These are phyloP conservation scores for Trichoplusia ni DNA, from an alignment of 1,140 invertebrate genomes.

Conservation along the genomic window DNA sequence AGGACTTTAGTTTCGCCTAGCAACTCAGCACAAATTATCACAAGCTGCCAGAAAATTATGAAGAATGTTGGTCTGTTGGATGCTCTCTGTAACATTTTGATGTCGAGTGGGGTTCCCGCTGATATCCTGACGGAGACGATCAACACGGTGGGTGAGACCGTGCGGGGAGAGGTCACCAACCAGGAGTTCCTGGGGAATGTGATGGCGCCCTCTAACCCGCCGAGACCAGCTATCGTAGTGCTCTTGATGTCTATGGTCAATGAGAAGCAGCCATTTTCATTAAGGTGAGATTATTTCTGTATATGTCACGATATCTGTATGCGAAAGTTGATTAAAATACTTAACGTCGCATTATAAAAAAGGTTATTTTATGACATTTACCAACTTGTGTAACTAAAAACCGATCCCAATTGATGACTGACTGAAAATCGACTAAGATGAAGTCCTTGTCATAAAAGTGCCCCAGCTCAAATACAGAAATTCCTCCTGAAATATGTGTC, in stretches of 20 bases:
- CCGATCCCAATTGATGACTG: no score
- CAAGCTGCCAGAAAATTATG: conserved; percentile 95
- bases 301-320: not conserved
- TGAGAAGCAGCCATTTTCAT: conserved; percentile 96
- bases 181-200: conserved; percentile 96
- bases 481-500: no score
- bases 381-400: no score
- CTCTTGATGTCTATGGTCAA: conserved; percentile 99
- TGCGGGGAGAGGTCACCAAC: conserved; percentile 94
- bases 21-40: conserved; percentile 88
- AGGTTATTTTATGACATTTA: no score
- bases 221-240: conserved; percentile 95
- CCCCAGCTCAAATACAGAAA: no score
- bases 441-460: no score
- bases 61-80: conserved; percentile 90
- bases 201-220: conserved; percentile 95
- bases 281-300: conserved; percentile 82
- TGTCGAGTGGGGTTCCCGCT: conserved; percentile 97
- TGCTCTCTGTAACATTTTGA: conserved; percentile 94
- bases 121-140: conserved; percentile 98
- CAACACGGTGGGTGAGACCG: conserved; percentile 96
- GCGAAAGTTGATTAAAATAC: not conserved
- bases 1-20: conserved; percentile 94
- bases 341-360: no score
- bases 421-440: no score